phyloP scores from a whole-genome alignment of 2,888 invertebrate genomes.

The Noctua fimbriata region DNA sequence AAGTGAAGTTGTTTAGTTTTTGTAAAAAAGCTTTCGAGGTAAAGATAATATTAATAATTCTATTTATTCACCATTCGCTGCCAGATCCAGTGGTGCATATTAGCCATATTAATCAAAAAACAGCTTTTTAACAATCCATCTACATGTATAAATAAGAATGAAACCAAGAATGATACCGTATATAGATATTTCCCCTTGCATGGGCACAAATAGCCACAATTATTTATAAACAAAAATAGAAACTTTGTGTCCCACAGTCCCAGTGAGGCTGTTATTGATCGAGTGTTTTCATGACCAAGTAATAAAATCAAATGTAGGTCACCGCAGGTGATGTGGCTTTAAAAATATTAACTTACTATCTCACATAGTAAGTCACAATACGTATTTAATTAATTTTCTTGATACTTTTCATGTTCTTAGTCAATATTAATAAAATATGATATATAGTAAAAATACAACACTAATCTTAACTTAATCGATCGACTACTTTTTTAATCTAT shows the following conservation, averaged over 20 bases:
- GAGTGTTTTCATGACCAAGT: slow-evolving; percentile 60
- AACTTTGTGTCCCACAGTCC: not conserved
- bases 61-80: slow-evolving; percentile 80
- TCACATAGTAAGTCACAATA: not conserved
- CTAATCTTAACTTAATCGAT: not conserved
- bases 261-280: slow-evolving; percentile 48
- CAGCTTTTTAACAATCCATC: slow-evolving; percentile 1
- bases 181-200: not conserved
- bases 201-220: not conserved
- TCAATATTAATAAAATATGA: not conserved
- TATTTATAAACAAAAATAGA: slow-evolving; percentile 29
- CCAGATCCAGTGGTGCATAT: slow-evolving; percentile 79
- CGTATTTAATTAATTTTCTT: not conserved
- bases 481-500: slow-evolving; percentile 17
- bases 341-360: slow-evolving; percentile 2
- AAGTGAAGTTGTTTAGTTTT: not conserved
- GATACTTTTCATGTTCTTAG: not conserved
- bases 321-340: slow-evolving; percentile 19
- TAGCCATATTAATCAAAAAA: slow-evolving; percentile 74
- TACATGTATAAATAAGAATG: not conserved
- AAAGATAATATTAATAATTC: slow-evolving; percentile 8
- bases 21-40: not conserved
- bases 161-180: not conserved
- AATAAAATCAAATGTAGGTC: slow-evolving; percentile 55
- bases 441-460: not conserved